phyloP scores from a whole-genome alignment of 1,140 invertebrate genomes.

The Trachymyrmex septentrionalis region DNA sequence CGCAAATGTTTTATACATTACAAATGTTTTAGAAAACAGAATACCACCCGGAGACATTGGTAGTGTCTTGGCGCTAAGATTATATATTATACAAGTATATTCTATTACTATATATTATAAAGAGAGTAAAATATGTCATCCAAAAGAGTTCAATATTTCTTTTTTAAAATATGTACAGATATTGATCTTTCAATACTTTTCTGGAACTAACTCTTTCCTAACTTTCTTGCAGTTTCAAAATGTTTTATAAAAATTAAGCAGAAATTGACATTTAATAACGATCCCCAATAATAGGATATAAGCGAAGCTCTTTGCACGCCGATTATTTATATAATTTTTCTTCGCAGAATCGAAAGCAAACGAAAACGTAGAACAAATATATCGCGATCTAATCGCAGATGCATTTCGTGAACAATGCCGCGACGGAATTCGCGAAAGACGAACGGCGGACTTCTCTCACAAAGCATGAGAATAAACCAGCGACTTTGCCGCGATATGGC shows the following conservation, averaged over 20 bases:
- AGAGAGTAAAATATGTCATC: not conserved
- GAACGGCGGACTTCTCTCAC: slow-evolving; percentile 10
- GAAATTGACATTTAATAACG: not conserved
- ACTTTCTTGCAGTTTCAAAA: not conserved
- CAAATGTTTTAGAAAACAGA: not conserved
- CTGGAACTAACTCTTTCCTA: not conserved
- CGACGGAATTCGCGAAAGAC: not conserved
- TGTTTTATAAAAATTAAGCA: not conserved
- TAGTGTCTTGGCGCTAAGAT: no score
- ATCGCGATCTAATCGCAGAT: not conserved
- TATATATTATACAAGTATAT: no score
- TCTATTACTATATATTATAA: not conserved
- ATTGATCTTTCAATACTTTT: not conserved
- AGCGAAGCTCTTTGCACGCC: not conserved
- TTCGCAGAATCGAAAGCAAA: not conserved
- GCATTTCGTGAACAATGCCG: slow-evolving; percentile 4
- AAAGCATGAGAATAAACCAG: slow-evolving; percentile 4
- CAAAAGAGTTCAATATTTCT: not conserved
- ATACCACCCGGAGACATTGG: no score
- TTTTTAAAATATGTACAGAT: not conserved
- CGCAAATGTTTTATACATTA: not conserved
- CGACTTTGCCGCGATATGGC: slow-evolving; percentile 11
- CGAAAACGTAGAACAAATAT: not conserved
- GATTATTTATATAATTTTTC: slow-evolving; percentile 4
- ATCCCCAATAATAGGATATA: not conserved